Evolutionary conservation across 2,888 invertebrate genomes (phyloP).

Genomic region (Agapostemon virescens): DNA sequence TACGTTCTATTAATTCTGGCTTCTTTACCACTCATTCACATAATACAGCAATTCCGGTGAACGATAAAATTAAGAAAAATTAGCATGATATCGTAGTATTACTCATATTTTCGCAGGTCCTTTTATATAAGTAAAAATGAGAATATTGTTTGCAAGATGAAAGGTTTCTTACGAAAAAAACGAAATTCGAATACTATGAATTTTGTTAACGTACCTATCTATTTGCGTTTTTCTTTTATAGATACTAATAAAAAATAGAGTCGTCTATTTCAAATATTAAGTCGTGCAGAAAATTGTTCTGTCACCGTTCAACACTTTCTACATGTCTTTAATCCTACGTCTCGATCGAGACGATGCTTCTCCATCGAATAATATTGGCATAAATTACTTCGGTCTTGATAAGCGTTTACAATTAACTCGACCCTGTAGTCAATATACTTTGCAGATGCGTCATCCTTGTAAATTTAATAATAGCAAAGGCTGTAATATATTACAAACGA

Average conservation of each 20-base stretch:
- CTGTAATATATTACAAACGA: too few relatives aligned
- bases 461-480: too few relatives aligned
- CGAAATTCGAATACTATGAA: background rate
- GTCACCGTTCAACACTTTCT: too few relatives aligned
- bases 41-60: background rate
- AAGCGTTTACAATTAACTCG: background rate
- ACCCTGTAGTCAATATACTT: too few relatives aligned
- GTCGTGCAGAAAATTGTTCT: slow-evolving; percentile 25
- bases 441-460: too few relatives aligned
- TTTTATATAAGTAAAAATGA: background rate
- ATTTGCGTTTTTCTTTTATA: too few relatives aligned
- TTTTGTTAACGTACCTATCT: too few relatives aligned
- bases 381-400: slow-evolving; percentile 23
- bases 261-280: background rate
- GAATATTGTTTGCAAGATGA: background rate
- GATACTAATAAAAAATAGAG: background rate
- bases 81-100: background rate
- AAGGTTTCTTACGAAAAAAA: background rate
- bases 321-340: slow-evolving; percentile 22
- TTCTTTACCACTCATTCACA: background rate
- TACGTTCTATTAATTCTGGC: background rate
- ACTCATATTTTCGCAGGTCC: background rate
- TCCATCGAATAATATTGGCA: slow-evolving; percentile 29
- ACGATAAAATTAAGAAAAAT: background rate
- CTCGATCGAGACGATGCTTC: slow-evolving; percentile 12